Evolutionary conservation across 1,140 invertebrate genomes (phyloP).

Genomic region (Nebria ingens): DNA sequence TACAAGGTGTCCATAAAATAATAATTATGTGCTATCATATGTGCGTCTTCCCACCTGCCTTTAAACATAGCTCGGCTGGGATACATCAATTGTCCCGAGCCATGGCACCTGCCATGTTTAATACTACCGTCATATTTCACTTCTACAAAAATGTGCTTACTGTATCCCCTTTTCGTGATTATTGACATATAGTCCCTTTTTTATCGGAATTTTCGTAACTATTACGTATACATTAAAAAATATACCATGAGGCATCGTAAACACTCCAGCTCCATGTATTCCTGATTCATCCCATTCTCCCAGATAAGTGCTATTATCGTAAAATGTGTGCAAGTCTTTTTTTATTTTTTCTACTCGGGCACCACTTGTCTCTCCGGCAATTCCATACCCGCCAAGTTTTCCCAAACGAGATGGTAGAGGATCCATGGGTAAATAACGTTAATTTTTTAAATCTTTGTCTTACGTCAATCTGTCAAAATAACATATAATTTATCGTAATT

Average conservation of each 20-base stretch:
- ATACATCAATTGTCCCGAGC: slow-evolving; percentile 38
- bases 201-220: slow-evolving; percentile 11
- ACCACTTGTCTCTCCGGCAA: too few relatives aligned
- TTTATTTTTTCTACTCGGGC: too few relatives aligned
- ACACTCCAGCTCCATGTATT: slow-evolving; percentile 41
- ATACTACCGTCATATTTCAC: slow-evolving; percentile 43
- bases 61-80: slow-evolving; percentile 35
- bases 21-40: slow-evolving; percentile 31
- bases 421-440: too few relatives aligned
- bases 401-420: too few relatives aligned
- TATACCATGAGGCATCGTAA: slow-evolving; percentile 38
- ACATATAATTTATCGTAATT: too few relatives aligned
- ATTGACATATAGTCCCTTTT: too few relatives aligned
- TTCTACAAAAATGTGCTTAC: slow-evolving; percentile 27
- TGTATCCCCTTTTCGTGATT: slow-evolving; percentile 17
- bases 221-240: slow-evolving; percentile 2
- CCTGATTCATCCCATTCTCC: slow-evolving; percentile 41
- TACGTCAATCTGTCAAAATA: too few relatives aligned
- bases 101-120: slow-evolving; percentile 43
- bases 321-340: too few relatives aligned
- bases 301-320: slow-evolving; percentile 40
- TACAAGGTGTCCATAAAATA: slow-evolving; percentile 33
- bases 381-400: too few relatives aligned
- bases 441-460: too few relatives aligned
- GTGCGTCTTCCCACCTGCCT: slow-evolving; percentile 37